Conservation (phyloP, 2,113 vertebrate genomes). For the Paralichthys olivaceus region DNA sequence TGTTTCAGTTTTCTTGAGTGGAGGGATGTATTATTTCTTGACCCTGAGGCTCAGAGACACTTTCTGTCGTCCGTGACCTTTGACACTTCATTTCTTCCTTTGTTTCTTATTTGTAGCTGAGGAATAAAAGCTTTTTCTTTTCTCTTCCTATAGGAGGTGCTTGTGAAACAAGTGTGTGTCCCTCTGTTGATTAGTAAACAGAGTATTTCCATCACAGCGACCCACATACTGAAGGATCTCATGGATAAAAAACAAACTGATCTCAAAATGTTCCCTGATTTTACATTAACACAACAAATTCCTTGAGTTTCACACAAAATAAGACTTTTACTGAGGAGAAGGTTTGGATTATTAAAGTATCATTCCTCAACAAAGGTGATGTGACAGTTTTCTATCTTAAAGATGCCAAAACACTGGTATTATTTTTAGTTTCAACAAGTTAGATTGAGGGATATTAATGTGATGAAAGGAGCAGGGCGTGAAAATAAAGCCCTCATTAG, state of each 20-base stretch:
- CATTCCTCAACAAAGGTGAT: too few species aligned
- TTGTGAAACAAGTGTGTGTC: neutral
- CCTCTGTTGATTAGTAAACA: neutral
- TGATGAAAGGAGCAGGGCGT: too few species aligned
- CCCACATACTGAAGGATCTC: slow-evolving; percentile 5
- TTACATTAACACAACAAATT: neutral
- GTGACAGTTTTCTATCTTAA: too few species aligned
- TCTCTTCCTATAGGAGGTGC: neutral
- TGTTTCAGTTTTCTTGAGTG: neutral
- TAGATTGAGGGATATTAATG: too few species aligned
- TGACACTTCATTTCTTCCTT: neutral
- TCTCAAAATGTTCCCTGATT: neutral
- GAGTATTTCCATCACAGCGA: neutral
- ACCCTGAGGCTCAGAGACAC: neutral
- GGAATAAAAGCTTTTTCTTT: neutral
- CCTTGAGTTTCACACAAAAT: neutral
- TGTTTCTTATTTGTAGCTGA: neutral
- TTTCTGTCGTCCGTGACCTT: neutral
- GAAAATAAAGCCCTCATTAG: too few species aligned
- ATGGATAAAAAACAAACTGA: neutral
- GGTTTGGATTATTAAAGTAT: too few species aligned
- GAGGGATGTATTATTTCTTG: neutral
- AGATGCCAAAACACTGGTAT: too few species aligned
- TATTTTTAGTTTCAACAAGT: too few species aligned
- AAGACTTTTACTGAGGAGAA: neutral